Evolutionary conservation across 2,797 vertebrate genomes (phyloP), one percentile per base, ranked within the genome.

Genomic region (Limosa lapponica): DNA sequence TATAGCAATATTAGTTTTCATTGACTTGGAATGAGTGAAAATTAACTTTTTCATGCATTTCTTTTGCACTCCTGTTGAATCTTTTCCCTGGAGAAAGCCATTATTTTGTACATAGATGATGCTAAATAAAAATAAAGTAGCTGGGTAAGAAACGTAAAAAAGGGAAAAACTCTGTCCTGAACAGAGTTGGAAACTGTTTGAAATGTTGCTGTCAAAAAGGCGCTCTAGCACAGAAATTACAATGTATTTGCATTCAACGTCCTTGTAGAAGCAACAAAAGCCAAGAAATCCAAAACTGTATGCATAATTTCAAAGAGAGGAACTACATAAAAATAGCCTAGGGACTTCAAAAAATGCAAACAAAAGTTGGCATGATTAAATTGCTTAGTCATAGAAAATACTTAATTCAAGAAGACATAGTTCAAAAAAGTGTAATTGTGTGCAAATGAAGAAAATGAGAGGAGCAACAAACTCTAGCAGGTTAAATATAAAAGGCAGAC

Each of bases 341-440:
- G 5, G 14, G 77, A 74, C n/a, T 57, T 74, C 1, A 81, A 78
- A 73, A 82, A 75, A 27, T 30, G 20, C 13, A 34, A 54, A 89
- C 86, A 22, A 87, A 83, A 69, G 14, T 70, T 87, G 18, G 15
- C 2, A 11, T 39, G 34, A 57, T 82, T 72, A 90, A 94, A 84
- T 67, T 90, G 70, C 81, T 75, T 81, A 94, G 54, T 92, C 73
- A 83, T n/a, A 51, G 49, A 52, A 92, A 95, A 92, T 37, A 72
- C 24, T 85, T 73, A 67, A 72, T 89, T 83, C 34, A 65, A 74
- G 28, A 93, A 88, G 16, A 28, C 11, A 36, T 58, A 0, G 0
- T 83, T 78, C 30, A 66, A 66, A 67, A 70, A 77, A 81, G 27
- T 55, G 52, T 78, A 81, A 61, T 52, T 73, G 3, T 62, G 15